Percentiles rank a stretch among this genome's conserved stretches.
Conservation (phyloP, 2,888 invertebrate species). For the Octonoba sinensis region DNA sequence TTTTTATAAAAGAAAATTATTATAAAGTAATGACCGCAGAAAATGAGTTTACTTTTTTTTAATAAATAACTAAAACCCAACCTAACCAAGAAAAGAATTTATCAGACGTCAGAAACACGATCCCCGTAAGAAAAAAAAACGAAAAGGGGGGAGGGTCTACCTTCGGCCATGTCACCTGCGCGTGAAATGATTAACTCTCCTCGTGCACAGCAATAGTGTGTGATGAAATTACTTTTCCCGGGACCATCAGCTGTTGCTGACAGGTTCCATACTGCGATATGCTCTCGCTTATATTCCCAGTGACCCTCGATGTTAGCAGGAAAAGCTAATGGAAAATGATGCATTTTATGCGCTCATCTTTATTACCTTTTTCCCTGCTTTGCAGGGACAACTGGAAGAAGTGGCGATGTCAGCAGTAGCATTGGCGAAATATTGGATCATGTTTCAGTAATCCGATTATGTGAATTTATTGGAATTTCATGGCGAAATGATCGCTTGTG, state of each 20-base stretch:
- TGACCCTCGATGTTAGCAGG: background rate
- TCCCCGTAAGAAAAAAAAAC: too few species aligned
- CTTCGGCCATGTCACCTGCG: slow-evolving; percentile 31
- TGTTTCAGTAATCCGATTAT: too few species aligned
- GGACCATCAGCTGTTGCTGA: slow-evolving; percentile 33
- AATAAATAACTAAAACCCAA: too few species aligned
- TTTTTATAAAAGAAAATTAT: too few species aligned
- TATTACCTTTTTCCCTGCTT: slow-evolving; percentile 29
- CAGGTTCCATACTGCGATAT: slow-evolving; percentile 30
- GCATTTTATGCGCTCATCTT: slow-evolving; percentile 22
- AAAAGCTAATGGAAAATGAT: slow-evolving; percentile 7
- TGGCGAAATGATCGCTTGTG: too few species aligned
- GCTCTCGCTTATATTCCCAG: slow-evolving; percentile 7
- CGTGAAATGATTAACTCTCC: slow-evolving; percentile 54
- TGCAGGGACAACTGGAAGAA: background rate
- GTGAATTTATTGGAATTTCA: too few species aligned
- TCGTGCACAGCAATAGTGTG: background rate
- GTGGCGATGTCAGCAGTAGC: slow-evolving; percentile 1
- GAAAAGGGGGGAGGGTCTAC: too few species aligned
- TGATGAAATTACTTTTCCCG: slow-evolving; percentile 31
- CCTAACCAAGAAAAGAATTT: too few species aligned
- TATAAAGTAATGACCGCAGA: too few species aligned
- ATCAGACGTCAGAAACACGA: too few species aligned
- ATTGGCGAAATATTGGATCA: background rate
- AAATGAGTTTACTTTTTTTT: too few species aligned